Conservation (phyloP, 2,113 vertebrate genomes). For the Tringa solitaria region DNA sequence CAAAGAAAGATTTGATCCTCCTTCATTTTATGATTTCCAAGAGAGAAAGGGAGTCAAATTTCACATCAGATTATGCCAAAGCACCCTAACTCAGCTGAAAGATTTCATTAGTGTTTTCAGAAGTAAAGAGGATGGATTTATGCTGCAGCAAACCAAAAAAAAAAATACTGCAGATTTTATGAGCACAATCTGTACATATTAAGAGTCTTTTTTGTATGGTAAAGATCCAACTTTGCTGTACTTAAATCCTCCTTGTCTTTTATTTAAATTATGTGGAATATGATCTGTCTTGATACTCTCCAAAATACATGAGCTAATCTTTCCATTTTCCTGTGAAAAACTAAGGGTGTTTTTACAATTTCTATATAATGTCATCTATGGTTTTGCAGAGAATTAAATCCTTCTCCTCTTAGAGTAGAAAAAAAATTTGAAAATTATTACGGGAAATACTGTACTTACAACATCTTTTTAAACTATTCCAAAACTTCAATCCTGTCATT, state of each 20-base stretch:
- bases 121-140: not conserved
- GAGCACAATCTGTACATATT: not conserved
- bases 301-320: not conserved
- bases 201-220: not conserved
- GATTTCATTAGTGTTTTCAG: not conserved
- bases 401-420: not conserved
- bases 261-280: not conserved
- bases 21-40: not conserved
- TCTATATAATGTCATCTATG: not conserved
- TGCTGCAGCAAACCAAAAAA: not conserved
- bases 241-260: not conserved
- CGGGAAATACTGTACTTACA: not conserved
- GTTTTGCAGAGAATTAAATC: not conserved
- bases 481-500: not conserved
- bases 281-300: not conserved
- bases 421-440: not conserved
- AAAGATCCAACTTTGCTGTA: not conserved
- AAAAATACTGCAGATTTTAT: not conserved
- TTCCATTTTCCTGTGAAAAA: constrained; percentile 8
- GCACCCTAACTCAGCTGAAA: not conserved
- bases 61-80: not conserved
- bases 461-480: not conserved
- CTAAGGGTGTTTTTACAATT: not conserved
- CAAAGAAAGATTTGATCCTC: not conserved
- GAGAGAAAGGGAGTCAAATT: not conserved